A percentile compares a stretch with the other conserved stretches of the same genome.
Conservation (phyloP, 2,113 vertebrate species). For the Dinomys branickii region DNA sequence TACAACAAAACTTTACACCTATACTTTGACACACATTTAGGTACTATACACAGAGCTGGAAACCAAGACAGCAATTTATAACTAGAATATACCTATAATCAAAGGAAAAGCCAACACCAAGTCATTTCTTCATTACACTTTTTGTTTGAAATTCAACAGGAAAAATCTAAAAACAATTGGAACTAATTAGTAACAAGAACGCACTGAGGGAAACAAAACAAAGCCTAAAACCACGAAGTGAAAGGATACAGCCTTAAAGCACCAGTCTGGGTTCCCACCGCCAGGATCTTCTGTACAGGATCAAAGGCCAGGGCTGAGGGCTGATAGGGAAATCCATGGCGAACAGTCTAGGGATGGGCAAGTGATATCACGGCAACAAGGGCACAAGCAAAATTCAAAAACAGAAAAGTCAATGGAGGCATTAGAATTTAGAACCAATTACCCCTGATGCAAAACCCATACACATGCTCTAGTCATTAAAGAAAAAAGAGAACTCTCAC, state of each 20-base stretch:
- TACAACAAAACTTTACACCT: conserved; percentile 26
- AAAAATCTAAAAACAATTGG: not conserved
- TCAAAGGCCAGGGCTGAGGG: conserved; percentile 99
- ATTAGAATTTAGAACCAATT: conserved; percentile 65
- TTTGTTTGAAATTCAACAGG: conserved; percentile 30
- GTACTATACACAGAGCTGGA: conserved; percentile 27
- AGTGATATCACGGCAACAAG: conserved; percentile 76
- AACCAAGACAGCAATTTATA: conserved; percentile 36
- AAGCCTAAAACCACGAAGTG: conserved; percentile 27
- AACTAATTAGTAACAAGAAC: conserved; percentile 10
- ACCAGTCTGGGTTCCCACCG: conserved; percentile 96
- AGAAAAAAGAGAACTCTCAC: not conserved
- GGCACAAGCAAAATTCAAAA: conserved; percentile 77
- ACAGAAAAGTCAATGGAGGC: conserved; percentile 61
- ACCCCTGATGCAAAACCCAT: not conserved
- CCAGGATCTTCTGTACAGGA: conserved; percentile 99
- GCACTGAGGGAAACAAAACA: not conserved
- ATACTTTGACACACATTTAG: conserved; percentile 9
- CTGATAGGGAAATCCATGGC: conserved; percentile 99
- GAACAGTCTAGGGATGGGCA: conserved; percentile 91
- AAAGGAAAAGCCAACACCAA: conserved; percentile 38
- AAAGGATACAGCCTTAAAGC: conserved; percentile 99
- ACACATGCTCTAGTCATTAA: not conserved
- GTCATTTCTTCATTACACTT: conserved; percentile 17
- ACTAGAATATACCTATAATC: not conserved